Base-by-base conservation (phyloP, 2,113 vertebrate genomes). In the Rhombomys opimus region DNA sequence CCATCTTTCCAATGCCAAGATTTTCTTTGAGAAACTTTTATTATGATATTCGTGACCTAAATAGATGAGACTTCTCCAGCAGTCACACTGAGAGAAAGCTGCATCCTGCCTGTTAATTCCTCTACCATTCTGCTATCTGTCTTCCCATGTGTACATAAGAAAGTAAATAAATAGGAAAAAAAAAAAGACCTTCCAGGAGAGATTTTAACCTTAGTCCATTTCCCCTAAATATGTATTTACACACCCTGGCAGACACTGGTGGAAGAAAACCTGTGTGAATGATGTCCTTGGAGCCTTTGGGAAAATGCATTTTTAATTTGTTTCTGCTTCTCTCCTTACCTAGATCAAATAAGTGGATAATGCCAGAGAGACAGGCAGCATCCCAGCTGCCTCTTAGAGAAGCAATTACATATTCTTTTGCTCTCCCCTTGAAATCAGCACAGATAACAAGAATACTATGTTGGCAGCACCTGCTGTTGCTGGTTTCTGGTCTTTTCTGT, bases 301-400 rank as follows among this genome's bases (percentile, higher is more conserved):
- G 72, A 97, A 98, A 98, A 78, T 46, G 41, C 92, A 92, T 59
- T 98, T 98, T 98, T 82, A 96, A 98, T 95, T 94, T 97, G 94
- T 73, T 96, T 61, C 93, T 96, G 94, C 54, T 87, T 93, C 63
- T 88, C 57, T 93, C 92, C 95, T 75, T n/a, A 63, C 92, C 78
- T 93, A 97, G 89, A 97, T 97, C 89, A 98, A 95, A 98, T 89
- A 57, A 89, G 90, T 23, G 91, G 95, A 95, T 94, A 98, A 96
- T 41, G 30, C 92, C 86, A 96, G 82, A 88, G 92, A 92, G 50
- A 97, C 0, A 4, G 96, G 87, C 32, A 0, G 65, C 76, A 89
- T 96, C 94, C 95, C 94, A 98, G 25, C 65, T 87, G 90, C 92
- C 63, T 8, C 4, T 73, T 93, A 97, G 57, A 93, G 85, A 98